phyloP scores from a whole-genome alignment of 2,113 vertebrate species.

The Scomber japonicus region DNA sequence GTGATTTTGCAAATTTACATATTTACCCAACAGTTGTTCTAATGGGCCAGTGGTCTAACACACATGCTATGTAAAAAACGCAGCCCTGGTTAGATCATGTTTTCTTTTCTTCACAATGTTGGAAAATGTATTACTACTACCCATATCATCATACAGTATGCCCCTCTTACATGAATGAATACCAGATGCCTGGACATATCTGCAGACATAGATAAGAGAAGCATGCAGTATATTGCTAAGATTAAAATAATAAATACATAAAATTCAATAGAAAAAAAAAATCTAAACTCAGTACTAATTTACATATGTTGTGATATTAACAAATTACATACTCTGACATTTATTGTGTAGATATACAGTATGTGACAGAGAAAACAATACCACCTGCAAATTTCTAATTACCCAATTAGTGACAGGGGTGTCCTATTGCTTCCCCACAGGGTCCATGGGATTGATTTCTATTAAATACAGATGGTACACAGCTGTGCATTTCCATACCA shows the following conservation, averaged over 20 bases:
- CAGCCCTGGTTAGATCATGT: background rate
- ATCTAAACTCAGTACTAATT: too few relatives aligned
- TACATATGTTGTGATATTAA: background rate
- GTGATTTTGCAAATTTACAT: background rate
- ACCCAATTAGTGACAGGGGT: conserved; percentile 26
- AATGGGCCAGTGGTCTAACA: too few relatives aligned
- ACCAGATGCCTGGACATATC: too few relatives aligned
- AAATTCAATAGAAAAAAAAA: too few relatives aligned
- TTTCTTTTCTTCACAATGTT: background rate
- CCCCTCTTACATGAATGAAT: too few relatives aligned
- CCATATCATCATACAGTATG: background rate
- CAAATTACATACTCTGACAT: background rate
- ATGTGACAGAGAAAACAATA: conserved; percentile 9
- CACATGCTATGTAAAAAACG: background rate
- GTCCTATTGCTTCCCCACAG: conserved; percentile 6
- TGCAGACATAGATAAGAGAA: too few relatives aligned
- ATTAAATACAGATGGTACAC: conserved; percentile 8
- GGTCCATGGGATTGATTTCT: conserved; percentile 39
- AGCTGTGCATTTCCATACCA: conserved; percentile 37
- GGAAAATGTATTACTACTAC: background rate
- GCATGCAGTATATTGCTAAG: background rate
- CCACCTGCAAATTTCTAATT: conserved; percentile 13
- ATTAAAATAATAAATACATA: too few relatives aligned
- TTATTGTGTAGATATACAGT: background rate
- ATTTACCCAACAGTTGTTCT: too few relatives aligned